Base-by-base conservation (phyloP, 2,797 vertebrate genomes). In the Anableps anableps region DNA sequence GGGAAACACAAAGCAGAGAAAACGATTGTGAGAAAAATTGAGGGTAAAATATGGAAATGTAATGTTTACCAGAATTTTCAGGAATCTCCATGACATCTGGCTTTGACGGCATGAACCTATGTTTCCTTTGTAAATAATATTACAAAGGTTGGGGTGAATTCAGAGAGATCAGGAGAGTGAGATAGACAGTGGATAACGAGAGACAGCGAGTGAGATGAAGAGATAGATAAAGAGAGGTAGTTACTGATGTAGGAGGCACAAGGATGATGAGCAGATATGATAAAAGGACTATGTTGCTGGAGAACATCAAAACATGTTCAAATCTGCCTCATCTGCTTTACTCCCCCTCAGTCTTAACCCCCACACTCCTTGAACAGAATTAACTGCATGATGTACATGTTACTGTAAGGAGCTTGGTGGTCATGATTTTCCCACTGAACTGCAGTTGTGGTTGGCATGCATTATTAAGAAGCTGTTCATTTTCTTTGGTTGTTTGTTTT, bases 391-490 rank as follows among this genome's bases (percentile, higher is more conserved):
- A 41, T 83, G 81, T 85, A 55, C 81, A 47, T 84, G 83, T 89
- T 53, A 88, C 38, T 7, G 71, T 7, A 31, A 81, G 76, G n/a
- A 76, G 75, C 81, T 80, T 73, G 78, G 80, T 87, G 79, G 48
- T 81, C 76, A 75, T 79, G 76, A 16, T 73, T n/a, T 16, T 0
- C 62, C 29, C 64, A 41, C 87, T 58, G 89, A 88, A 87, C 87
- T 89, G 89, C 88, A 6, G 88, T 10, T 76, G 75, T 78, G 72
- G 73, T 48, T 8, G 71, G n/a, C 72, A 88, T 91, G 50, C 81
- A 82, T 89, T 90, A 88, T 92, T 90, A 85, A 90, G 75, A 80
- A 60, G 74, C 26, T 11, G 23, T 29, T 51, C 50, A 51, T 80
- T 45, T 50, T 21, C 43, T 31, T 16, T 78, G 23, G 19, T 9